Evolutionary conservation across 2,113 vertebrate species (phyloP).

Genomic region (Colaptes auratus): DNA sequence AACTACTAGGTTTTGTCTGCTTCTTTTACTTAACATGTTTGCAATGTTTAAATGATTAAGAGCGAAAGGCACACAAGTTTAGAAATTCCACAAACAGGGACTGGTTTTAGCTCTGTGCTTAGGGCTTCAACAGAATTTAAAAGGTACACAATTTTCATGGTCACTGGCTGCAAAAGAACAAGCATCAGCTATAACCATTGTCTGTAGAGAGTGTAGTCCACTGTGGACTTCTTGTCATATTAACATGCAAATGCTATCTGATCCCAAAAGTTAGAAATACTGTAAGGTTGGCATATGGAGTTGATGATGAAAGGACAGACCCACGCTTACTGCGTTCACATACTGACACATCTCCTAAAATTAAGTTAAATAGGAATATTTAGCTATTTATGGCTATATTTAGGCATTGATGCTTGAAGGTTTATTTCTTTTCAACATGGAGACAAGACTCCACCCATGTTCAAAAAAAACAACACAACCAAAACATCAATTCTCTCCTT

Average conservation of each 20-base stretch:
- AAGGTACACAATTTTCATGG: no score
- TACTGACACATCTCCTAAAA: background rate
- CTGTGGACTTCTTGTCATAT: background rate
- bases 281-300: background rate
- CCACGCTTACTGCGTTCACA: background rate
- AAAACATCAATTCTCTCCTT: conserved; percentile 16
- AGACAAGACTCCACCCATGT: background rate
- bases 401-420: background rate
- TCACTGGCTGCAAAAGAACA: no score
- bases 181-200: no score
- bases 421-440: background rate
- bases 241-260: background rate
- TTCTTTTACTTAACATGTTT: background rate
- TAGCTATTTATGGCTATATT: background rate
- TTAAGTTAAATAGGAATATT: background rate
- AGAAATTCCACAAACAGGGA: background rate
- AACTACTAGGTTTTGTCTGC: background rate
- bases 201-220: background rate
- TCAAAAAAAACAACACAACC: background rate
- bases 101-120: background rate
- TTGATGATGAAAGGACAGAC: background rate
- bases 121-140: background rate
- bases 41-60: background rate
- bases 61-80: background rate
- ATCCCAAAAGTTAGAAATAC: background rate